Conservation (phyloP, 1,140 invertebrate species). For the Campoletis sonorensis region DNA sequence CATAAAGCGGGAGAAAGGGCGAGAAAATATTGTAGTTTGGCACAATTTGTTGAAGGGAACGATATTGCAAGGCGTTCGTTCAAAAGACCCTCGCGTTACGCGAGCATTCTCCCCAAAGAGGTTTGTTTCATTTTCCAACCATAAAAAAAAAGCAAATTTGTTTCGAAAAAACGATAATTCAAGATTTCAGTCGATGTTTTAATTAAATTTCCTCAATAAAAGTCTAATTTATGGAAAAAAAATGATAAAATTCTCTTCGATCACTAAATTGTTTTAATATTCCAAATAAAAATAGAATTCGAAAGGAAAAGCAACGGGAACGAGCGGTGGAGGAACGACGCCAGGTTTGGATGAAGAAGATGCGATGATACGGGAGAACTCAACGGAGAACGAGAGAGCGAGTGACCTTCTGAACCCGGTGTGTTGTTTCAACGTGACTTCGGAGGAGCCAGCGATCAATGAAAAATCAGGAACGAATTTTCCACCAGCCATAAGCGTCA, state of each 20-base stretch:
- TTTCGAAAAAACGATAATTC: slow-evolving; percentile 12
- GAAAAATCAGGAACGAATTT: slow-evolving; percentile 63
- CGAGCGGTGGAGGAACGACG: neutral
- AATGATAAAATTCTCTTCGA: too few relatives aligned
- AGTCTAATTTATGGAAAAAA: too few relatives aligned
- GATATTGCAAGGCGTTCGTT: slow-evolving; percentile 88
- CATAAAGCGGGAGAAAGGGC: slow-evolving; percentile 72
- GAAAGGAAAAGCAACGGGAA: neutral
- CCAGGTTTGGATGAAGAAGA: neutral
- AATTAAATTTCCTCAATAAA: too few relatives aligned
- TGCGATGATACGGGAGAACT: neutral
- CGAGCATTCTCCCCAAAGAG: slow-evolving; percentile 40
- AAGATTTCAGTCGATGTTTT: neutral
- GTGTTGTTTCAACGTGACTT: slow-evolving; percentile 66
- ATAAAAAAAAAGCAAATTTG: too few relatives aligned
- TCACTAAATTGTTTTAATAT: too few relatives aligned
- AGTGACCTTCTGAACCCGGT: slow-evolving; percentile 65
- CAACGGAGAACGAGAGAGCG: slow-evolving; percentile 52
- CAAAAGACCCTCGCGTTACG: slow-evolving; percentile 71
- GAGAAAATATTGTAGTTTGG: slow-evolving; percentile 83
- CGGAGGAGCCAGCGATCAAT: slow-evolving; percentile 58
- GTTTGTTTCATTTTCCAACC: slow-evolving; percentile 33
- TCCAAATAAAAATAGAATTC: neutral
- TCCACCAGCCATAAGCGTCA: slow-evolving; percentile 70
- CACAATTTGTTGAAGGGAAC: slow-evolving; percentile 87